These are phyloP conservation scores for Tetragonula carbonaria DNA, from an alignment of 2,888 invertebrate genomes.

Conservation along the genomic window DNA sequence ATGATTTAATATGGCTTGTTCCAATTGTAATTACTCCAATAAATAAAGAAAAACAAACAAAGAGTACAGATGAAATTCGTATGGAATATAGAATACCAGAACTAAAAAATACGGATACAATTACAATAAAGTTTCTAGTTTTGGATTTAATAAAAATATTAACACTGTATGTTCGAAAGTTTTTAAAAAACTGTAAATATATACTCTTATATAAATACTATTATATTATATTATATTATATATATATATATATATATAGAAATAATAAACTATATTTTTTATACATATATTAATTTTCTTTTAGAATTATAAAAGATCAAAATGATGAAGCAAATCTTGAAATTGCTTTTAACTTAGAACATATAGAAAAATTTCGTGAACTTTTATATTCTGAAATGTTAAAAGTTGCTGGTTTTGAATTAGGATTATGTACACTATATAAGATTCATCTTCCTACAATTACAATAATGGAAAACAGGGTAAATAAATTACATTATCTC, in stretches of 20 bases:
- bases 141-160: slow-evolving; percentile 71
- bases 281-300: slow-evolving; percentile 17
- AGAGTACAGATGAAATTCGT: slow-evolving; percentile 62
- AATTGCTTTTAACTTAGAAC: slow-evolving; percentile 56
- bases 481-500: slow-evolving; percentile 56
- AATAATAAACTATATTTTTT: slow-evolving; percentile 10
- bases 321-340: slow-evolving; percentile 13
- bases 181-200: slow-evolving; percentile 8
- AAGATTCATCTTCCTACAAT: slow-evolving; percentile 76
- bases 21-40: slow-evolving; percentile 73
- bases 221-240: neutral
- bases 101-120: slow-evolving; percentile 68
- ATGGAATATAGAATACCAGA: slow-evolving; percentile 77
- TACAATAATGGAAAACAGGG: slow-evolving; percentile 76
- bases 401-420: slow-evolving; percentile 67
- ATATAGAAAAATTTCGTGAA: slow-evolving; percentile 75
- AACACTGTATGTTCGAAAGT: slow-evolving; percentile 66
- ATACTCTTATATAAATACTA: neutral
- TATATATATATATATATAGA: neutral
- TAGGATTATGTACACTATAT: slow-evolving; percentile 74
- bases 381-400: slow-evolving; percentile 72
- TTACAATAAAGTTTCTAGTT: slow-evolving; percentile 70
- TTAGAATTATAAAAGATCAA: slow-evolving; percentile 45
- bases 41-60: slow-evolving; percentile 41
- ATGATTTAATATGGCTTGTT: slow-evolving; percentile 80